A percentile compares a stretch with the other conserved stretches of the same genome.
phyloP scores from a whole-genome alignment of 2,888 invertebrate genomes.

The Laspeyria flexula region DNA sequence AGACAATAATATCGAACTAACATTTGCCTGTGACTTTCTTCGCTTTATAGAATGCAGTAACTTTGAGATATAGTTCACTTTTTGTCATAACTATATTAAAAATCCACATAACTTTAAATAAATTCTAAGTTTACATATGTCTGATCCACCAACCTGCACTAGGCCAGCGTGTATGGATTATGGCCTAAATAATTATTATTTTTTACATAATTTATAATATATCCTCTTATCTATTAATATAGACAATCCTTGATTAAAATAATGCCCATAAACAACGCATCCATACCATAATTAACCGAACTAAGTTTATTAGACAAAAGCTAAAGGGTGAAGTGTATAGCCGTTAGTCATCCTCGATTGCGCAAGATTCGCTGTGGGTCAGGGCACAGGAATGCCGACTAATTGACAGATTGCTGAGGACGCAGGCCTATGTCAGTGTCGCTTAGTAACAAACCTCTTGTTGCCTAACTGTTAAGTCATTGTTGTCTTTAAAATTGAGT shows the following conservation, averaged over 20 bases:
- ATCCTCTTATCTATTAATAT: no score
- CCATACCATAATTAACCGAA: not conserved
- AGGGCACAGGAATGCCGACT: conserved; percentile 76
- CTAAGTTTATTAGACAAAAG: conserved; percentile 7
- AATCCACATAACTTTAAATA: no score
- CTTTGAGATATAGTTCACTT: no score
- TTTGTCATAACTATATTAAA: no score
- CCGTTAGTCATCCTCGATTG: conserved; percentile 44
- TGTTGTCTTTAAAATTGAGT: conserved; percentile 10
- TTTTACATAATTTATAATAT: no score
- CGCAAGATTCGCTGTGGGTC: conserved; percentile 63
- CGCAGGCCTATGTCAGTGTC: conserved; percentile 54
- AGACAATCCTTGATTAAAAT: not conserved
- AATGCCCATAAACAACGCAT: not conserved
- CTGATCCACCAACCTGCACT: no score
- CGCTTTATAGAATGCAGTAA: no score
- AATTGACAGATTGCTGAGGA: conserved; percentile 78
- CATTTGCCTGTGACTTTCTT: no score
- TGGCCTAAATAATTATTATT: no score
- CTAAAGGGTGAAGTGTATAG: conserved; percentile 37
- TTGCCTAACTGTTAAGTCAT: conserved; percentile 23
- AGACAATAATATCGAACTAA: no score
- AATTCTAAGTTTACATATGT: no score
- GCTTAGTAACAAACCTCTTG: conserved; percentile 31
- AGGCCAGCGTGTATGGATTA: no score